Conservation (phyloP, 2,888 invertebrate species). For the Himalopsyche anomala region DNA sequence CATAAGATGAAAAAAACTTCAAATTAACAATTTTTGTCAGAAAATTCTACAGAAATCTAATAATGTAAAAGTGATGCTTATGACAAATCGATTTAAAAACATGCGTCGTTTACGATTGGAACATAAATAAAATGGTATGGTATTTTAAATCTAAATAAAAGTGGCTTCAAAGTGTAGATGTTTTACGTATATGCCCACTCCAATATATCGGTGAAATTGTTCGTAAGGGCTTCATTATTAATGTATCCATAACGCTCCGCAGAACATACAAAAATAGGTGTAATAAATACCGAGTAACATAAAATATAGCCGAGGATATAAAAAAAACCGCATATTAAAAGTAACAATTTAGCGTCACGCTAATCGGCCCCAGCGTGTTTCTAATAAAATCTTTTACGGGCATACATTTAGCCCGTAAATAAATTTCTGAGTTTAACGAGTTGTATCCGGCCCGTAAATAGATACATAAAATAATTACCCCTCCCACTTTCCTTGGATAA, state of each 20-base stretch:
- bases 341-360: slow-evolving; percentile 29
- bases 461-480: slow-evolving; percentile 30
- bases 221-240: slow-evolving; percentile 12
- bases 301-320: background rate
- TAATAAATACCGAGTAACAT: background rate
- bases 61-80: too few relatives aligned
- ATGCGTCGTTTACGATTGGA: too few relatives aligned
- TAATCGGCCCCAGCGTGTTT: slow-evolving; percentile 22
- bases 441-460: slow-evolving; percentile 29
- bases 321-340: slow-evolving; percentile 23
- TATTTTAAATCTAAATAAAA: too few relatives aligned
- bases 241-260: background rate
- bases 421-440: slow-evolving; percentile 22
- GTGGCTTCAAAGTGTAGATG: too few relatives aligned
- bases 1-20: too few relatives aligned
- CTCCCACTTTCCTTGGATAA: background rate
- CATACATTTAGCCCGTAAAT: slow-evolving; percentile 23
- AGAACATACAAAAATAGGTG: slow-evolving; percentile 10
- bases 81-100: too few relatives aligned
- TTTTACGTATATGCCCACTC: background rate
- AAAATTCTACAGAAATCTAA: too few relatives aligned
- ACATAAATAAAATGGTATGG: too few relatives aligned
- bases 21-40: too few relatives aligned
- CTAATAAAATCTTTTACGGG: slow-evolving; percentile 34
- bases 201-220: background rate